phyloP scores from a whole-genome alignment of 1,140 invertebrate genomes.

The Bombus pascuorum region DNA sequence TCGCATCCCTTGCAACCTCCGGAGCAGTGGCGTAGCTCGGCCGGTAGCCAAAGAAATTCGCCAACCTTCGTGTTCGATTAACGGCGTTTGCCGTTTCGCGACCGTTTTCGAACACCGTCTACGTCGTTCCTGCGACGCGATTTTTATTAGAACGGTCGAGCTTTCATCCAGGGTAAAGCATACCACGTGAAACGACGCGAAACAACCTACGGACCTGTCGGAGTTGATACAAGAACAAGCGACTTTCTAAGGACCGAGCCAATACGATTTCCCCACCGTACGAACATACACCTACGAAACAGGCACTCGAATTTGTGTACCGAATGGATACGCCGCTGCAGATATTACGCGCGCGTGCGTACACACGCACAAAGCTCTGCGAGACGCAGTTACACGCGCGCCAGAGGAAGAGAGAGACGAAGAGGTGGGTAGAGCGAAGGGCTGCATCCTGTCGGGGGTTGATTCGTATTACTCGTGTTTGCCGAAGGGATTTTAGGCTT shows the following conservation, averaged over 20 bases:
- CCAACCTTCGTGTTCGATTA: background rate
- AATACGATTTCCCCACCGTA: background rate
- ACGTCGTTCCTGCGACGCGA: background rate
- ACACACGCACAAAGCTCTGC: slow-evolving; percentile 3
- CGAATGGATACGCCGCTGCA: slow-evolving; percentile 21
- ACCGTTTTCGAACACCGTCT: no score
- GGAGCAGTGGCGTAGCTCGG: slow-evolving; percentile 27
- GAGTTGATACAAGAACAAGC: background rate
- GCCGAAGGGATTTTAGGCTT: slow-evolving; percentile 64
- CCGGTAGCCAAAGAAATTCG: background rate
- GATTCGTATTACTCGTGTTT: slow-evolving; percentile 66
- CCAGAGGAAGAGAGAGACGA: background rate
- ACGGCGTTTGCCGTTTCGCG: no score
- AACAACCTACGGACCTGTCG: accelerated
- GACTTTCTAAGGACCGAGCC: background rate
- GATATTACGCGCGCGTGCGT: slow-evolving; percentile 44
- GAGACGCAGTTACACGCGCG: slow-evolving; percentile 22
- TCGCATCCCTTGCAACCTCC: slow-evolving; percentile 2
- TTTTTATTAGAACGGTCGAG: background rate
- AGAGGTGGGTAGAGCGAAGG: slow-evolving; percentile 28
- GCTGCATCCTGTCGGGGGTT: slow-evolving; percentile 52
- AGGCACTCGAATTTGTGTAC: background rate
- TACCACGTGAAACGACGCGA: no score
- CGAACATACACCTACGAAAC: background rate
- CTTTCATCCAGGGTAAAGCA: background rate